Base-by-base conservation (phyloP, 2,797 vertebrate species). In the Paratrypauchen microcephalus region DNA sequence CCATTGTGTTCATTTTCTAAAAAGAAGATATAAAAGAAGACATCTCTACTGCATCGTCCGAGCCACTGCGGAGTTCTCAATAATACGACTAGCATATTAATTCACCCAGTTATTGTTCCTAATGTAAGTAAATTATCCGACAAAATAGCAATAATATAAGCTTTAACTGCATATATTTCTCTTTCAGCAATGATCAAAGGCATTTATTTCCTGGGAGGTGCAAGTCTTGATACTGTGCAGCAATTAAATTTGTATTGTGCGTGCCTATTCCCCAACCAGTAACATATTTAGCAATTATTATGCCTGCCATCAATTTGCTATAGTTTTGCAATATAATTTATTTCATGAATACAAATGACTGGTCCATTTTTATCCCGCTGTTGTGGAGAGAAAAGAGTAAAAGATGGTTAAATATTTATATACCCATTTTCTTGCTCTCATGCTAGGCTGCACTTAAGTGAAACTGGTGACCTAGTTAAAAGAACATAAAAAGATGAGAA, bases 391-490 rank as follows among this genome's bases (percentile, higher is more conserved):
- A n/a, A 32, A 18, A 55, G 70, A 72, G 50, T 52, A 78, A 77
- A 78, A 76, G 78, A 65, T 75, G 74, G 68, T 90, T 89, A 81
- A 92, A 93, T 93, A 93, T 93, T 90, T 87, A 94, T 92, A 68
- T n/a, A 70, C 16, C 72, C 77, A 85, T 88, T 88, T 91, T 85
- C 83, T 73, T 75, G 88, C 86, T 84, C 82, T 86, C 83, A 86
- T 74, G 82, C 89, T 88, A n/a, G 83, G 78, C 82, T 90, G 86
- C 88, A 86, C 90, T 92, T 89, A 91, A 90, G 84, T 82, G 83
- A 91, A 91, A 89, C 88, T 89, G 87, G 87, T 92, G 93, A 92
- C 93, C 93, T 88, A 93, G 81, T 92, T 94, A 89, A 84, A 48
- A 83, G 82, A 87, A 87, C 83, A 84, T 83, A 87, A 92, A 87